These are phyloP conservation scores for Lucilia sericata DNA, from an alignment of 1,140 invertebrate species.

Conservation along the genomic window DNA sequence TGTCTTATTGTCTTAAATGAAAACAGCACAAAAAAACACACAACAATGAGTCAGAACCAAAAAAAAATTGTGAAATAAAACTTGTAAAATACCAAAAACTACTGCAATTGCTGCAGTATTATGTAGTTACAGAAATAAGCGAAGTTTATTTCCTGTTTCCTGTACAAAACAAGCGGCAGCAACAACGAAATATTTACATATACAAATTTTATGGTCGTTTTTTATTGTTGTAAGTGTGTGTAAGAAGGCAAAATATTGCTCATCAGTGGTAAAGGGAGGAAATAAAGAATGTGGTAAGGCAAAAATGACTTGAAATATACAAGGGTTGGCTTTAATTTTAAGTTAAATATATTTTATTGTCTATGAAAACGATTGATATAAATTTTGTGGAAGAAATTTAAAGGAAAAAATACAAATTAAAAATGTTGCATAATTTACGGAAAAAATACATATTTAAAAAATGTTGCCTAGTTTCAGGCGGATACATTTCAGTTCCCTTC, in stretches of 20 bases:
- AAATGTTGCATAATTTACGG: background rate
- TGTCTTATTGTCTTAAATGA: constrained; percentile 11
- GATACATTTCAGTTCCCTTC: too few relatives aligned
- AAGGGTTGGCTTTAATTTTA: too few relatives aligned
- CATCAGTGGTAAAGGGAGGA: background rate
- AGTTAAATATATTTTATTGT: too few relatives aligned
- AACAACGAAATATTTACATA: background rate
- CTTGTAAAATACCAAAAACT: background rate
- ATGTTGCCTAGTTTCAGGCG: too few relatives aligned
- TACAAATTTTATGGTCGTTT: background rate
- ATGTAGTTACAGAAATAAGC: constrained; percentile 17
- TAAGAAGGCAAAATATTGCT: too few relatives aligned
- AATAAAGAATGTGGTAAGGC: background rate
- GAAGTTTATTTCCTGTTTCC: constrained; percentile 29
- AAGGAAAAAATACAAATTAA: background rate
- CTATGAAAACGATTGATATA: too few relatives aligned
- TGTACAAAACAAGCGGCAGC: background rate
- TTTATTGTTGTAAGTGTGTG: background rate
- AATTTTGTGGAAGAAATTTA: too few relatives aligned
- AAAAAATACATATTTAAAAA: background rate
- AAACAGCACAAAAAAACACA: background rate
- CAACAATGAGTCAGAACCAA: background rate
- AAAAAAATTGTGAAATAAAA: too few relatives aligned
- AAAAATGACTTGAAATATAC: background rate
- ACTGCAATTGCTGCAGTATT: constrained; percentile 28